Conservation (phyloP, 2,888 invertebrate species). For the Eurois occulta region DNA sequence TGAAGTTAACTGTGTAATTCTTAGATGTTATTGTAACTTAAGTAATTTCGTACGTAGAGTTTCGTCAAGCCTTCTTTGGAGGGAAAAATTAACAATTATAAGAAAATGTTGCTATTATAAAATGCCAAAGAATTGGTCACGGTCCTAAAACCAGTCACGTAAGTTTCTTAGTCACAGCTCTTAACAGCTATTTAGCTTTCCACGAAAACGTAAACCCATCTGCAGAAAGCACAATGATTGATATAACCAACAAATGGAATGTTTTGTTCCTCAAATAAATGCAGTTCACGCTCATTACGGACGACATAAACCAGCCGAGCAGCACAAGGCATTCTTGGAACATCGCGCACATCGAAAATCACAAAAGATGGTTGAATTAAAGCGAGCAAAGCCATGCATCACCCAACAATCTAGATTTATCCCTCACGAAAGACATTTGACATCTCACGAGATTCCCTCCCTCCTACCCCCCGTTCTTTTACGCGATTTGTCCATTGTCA, state of each 20-base stretch:
- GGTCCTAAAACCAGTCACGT: not conserved
- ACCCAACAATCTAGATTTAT: slow-evolving; percentile 76
- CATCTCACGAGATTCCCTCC: slow-evolving; percentile 76
- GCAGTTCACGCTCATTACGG: slow-evolving; percentile 56
- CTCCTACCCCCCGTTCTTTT: slow-evolving; percentile 69
- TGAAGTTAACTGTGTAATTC: slow-evolving; percentile 7
- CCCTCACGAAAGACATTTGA: slow-evolving; percentile 78
- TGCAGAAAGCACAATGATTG: slow-evolving; percentile 52
- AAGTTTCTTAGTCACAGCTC: slow-evolving; percentile 37
- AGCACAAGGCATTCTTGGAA: slow-evolving; percentile 66
- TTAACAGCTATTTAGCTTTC: slow-evolving; percentile 37
- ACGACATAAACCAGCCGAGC: slow-evolving; percentile 59
- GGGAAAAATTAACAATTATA: not conserved
- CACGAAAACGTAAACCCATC: slow-evolving; percentile 40
- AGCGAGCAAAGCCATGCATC: slow-evolving; percentile 71
- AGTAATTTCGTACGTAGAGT: not conserved
- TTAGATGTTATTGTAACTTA: not conserved
- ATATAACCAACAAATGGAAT: slow-evolving; percentile 50
- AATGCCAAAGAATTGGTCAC: not conserved
- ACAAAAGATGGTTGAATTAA: slow-evolving; percentile 69
- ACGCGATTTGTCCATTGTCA: slow-evolving; percentile 83
- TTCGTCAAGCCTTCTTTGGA: not conserved
- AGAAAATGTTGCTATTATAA: not conserved
- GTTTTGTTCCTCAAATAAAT: slow-evolving; percentile 62
- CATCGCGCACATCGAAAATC: slow-evolving; percentile 55